Evolutionary conservation across 2,797 vertebrate species (phyloP), one percentile per base, ranked within the genome.

Genomic region (Anguilla anguilla): DNA sequence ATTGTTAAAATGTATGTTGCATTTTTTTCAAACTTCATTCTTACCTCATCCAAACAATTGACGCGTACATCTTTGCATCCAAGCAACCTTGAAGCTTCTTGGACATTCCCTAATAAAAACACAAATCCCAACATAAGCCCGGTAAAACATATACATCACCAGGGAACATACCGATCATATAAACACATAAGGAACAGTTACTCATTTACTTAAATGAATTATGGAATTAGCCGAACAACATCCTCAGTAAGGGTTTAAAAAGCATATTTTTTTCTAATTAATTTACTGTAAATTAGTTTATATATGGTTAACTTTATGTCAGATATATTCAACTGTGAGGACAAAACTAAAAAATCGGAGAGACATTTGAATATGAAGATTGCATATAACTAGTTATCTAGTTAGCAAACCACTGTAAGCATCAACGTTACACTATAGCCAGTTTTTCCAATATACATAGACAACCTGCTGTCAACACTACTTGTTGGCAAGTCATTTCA

Each of bases 21-120:
- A n/a, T 82, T 82, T 6, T 1, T 43, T 49, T n/a, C 35, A 25
- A 57, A 35, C 55, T 57, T 28, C 87, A 7, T 83, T 3, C 28
- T 94, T 96, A 99, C 99, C 97, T 99, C 98, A 95, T 99, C 99
- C 95, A 99, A 93, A 94, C 98, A 99, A 96, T 99, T 99, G 87
- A 99, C 98, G 85, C 95, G 94, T 83, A 99, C 98, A 95, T 98
- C 98, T 94, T 97, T 99, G 92, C 95, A 98, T n/a, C 97, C 98
- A 89, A 99, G 93, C 6, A 99, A 94, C 89, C 97, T 96, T 53
- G 97, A 97, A 1, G 97, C 97, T 91, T 99, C 98, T 87, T 98
- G 98, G 0, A 96, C 95, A 81, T 98, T 98, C 90, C 98, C 98
- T 99, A 90, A n/a, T 89, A 89, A 91, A 88, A 64, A 69, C 72